A percentile compares a stretch with the other conserved stretches of the same genome.
These are phyloP conservation scores for Myioborus miniatus DNA, from an alignment of 2,797 vertebrate genomes.

Conservation along the genomic window DNA sequence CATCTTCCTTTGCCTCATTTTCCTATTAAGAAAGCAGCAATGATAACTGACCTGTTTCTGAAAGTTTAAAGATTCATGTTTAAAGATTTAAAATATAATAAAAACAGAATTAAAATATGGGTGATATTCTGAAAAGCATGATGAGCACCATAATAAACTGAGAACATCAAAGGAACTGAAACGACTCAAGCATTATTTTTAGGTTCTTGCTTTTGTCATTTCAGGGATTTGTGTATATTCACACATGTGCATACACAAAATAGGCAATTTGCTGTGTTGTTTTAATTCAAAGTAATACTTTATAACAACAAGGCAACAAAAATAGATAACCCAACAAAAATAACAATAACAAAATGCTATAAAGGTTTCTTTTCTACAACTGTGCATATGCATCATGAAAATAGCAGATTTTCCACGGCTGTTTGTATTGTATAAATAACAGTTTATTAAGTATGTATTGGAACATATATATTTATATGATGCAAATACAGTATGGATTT, in stretches of 20 bases:
- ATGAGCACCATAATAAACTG: not conserved
- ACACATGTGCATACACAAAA: fast-evolving
- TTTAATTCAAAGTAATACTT: not conserved
- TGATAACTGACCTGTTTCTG: not conserved
- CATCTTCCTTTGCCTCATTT: not conserved
- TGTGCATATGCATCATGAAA: not conserved
- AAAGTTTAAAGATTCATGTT: not conserved
- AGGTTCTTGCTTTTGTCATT: not conserved
- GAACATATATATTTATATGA: not conserved
- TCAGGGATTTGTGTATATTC: not conserved
- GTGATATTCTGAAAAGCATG: not conserved
- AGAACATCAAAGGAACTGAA: not conserved
- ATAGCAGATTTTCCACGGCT: not conserved
- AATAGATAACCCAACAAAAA: not conserved
- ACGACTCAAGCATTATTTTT: not conserved
- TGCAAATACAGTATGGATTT: not conserved
- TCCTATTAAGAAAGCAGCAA: not conserved
- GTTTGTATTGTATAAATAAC: not conserved
- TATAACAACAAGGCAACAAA: not conserved
- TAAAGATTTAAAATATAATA: not conserved
- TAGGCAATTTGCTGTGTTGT: not conserved
- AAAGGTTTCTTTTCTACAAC: not conserved
- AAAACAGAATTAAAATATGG: not conserved
- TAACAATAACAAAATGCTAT: not conserved
- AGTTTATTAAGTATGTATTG: not conserved